Conservation (phyloP, 1,140 invertebrate genomes). For the Hermatobates lingyangjiaoensis region DNA sequence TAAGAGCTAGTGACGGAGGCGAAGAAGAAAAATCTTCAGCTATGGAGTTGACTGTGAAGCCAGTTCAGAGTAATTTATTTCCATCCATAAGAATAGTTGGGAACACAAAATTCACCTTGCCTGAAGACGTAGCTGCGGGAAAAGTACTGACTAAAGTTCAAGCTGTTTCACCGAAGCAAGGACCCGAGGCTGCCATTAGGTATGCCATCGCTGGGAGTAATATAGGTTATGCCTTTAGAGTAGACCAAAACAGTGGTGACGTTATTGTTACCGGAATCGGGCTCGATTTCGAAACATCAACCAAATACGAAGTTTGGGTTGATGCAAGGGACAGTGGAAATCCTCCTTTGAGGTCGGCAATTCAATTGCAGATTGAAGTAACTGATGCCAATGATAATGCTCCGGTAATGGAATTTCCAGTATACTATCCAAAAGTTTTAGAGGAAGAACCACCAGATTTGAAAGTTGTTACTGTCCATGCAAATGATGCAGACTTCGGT, state of each 20-base stretch:
- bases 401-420: constrained; percentile 53
- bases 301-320: constrained; percentile 78
- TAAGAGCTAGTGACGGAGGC: constrained; percentile 53
- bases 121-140: constrained; percentile 58
- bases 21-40: constrained; percentile 35
- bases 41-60: constrained; percentile 44
- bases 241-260: constrained; percentile 60
- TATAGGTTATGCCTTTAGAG: constrained; percentile 59
- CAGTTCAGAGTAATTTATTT: constrained; percentile 51
- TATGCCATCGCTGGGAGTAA: constrained; percentile 85
- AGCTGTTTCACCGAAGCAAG: constrained; percentile 53
- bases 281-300: constrained; percentile 73
- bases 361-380: constrained; percentile 62
- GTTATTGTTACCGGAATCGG: constrained; percentile 52
- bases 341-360: constrained; percentile 54
- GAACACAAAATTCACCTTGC: constrained; percentile 48
- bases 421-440: constrained; percentile 66
- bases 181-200: constrained; percentile 39
- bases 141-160: constrained; percentile 47
- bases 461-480: constrained; percentile 53
- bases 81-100: constrained; percentile 47
- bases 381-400: constrained; percentile 83
- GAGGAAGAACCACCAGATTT: constrained; percentile 73
- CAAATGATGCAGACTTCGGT: constrained; percentile 70
- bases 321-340: constrained; percentile 71